These are phyloP conservation scores for Melipona beecheii DNA, from an alignment of 2,888 invertebrate genomes.

Conservation along the genomic window DNA sequence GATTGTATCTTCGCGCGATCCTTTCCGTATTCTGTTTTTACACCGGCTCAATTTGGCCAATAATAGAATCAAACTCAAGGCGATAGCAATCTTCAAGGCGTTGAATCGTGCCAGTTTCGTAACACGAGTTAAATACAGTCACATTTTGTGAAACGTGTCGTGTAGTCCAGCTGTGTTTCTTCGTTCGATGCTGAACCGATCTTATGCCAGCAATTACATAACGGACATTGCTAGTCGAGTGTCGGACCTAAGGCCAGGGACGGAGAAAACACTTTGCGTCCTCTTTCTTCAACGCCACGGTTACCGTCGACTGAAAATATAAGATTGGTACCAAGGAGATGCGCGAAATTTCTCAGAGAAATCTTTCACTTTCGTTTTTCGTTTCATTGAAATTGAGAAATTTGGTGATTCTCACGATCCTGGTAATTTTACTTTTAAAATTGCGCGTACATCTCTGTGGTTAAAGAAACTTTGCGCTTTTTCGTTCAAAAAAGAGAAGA, in stretches of 20 bases:
- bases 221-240: not conserved
- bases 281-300: not conserved
- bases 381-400: no score
- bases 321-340: no score
- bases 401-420: no score
- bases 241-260: slow-evolving; percentile 22
- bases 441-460: no score
- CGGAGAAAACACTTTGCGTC: slow-evolving; percentile 6
- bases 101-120: not conserved
- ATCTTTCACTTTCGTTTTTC: no score
- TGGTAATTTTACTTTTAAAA: no score
- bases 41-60: not conserved
- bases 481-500: no score
- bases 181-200: not conserved
- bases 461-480: no score
- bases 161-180: not conserved
- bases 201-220: slow-evolving; percentile 4
- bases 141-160: slow-evolving; percentile 18
- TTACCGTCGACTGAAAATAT: not conserved
- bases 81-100: not conserved
- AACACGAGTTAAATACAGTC: not conserved
- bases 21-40: not conserved
- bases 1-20: not conserved
- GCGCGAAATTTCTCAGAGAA: no score
- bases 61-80: not conserved